Percentiles rank a stretch among this genome's conserved stretches.
These are phyloP conservation scores for Oryzias celebensis DNA, from an alignment of 2,113 vertebrate genomes.

Conservation along the genomic window DNA sequence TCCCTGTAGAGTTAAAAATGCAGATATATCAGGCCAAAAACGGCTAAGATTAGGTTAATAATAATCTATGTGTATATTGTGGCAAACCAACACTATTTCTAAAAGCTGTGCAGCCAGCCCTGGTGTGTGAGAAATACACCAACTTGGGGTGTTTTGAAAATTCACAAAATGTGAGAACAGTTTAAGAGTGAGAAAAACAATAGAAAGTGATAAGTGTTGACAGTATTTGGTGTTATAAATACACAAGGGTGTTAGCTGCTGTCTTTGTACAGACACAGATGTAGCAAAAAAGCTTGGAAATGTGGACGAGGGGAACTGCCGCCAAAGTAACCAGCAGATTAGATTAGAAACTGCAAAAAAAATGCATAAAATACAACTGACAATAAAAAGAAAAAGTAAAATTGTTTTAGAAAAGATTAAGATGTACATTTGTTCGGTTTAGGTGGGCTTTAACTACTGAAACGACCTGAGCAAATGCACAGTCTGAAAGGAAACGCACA, in stretches of 20 bases:
- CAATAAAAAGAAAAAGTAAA: no score
- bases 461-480: not conserved
- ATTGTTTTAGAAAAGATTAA: not conserved
- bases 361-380: no score
- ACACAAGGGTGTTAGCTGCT: not conserved
- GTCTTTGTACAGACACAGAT: conserved; percentile 26
- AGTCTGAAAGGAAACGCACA: not conserved
- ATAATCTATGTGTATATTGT: not conserved
- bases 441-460: no score
- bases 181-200: conserved; percentile 3
- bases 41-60: not conserved
- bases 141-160: conserved; percentile 31
- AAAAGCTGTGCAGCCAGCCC: conserved; percentile 1
- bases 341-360: no score
- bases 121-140: conserved; percentile 24
- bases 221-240: conserved; percentile 8
- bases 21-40: not conserved
- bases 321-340: no score
- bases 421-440: not conserved
- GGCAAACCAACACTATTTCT: conserved; percentile 6
- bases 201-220: conserved; percentile 10
- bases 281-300: not conserved
- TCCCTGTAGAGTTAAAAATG: conserved; percentile 74
- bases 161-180: conserved; percentile 15
- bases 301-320: not conserved